Conservation (phyloP, 2,888 invertebrate species). For the Eupithecia inturbata region DNA sequence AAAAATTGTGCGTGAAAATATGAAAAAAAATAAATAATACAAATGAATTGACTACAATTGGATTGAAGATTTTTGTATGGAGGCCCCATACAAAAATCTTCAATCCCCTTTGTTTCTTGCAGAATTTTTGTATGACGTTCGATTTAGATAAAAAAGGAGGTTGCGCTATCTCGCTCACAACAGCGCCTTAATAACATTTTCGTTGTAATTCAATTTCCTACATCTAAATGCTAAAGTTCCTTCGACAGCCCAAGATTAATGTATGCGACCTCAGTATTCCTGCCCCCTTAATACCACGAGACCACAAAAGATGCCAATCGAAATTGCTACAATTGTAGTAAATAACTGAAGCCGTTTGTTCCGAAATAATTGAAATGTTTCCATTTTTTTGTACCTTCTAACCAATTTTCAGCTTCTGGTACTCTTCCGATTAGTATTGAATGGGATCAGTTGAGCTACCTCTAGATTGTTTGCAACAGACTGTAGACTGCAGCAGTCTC, state of each 20-base stretch:
- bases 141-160: too few species aligned
- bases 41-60: too few species aligned
- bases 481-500: neutral
- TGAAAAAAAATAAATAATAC: too few species aligned
- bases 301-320: constrained; percentile 65
- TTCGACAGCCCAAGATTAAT: constrained; percentile 33
- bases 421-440: neutral
- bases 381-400: neutral
- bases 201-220: constrained; percentile 30
- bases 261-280: constrained; percentile 41
- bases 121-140: too few species aligned
- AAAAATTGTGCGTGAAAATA: too few species aligned
- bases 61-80: too few species aligned
- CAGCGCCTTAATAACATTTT: constrained; percentile 1
- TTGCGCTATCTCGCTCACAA: neutral
- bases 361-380: neutral
- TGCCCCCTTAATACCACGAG: constrained; percentile 59
- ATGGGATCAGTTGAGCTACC: neutral
- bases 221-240: constrained; percentile 24
- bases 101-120: too few species aligned
- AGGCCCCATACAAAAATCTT: too few species aligned
- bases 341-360: constrained; percentile 18
- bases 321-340: constrained; percentile 52
- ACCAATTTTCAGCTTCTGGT: neutral
- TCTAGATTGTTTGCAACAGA: neutral